Evolutionary conservation across 2,113 vertebrate species (phyloP), one percentile per base, ranked within the genome.

Genomic region (Picathartes gymnocephalus): DNA sequence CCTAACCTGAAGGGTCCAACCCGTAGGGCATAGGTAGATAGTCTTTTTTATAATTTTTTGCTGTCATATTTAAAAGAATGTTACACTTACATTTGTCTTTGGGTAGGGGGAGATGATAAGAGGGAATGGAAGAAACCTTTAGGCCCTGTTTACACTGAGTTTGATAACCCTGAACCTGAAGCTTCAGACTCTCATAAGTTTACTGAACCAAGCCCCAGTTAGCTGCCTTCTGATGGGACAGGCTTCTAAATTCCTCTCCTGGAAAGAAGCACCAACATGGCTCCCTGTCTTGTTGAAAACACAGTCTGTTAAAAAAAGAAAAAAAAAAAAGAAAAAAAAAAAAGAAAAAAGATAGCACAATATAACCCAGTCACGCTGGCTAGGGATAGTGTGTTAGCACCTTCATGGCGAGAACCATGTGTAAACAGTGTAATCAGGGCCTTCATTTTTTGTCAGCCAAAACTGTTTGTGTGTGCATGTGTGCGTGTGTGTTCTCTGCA

Each of bases 1-100:
- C 93, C 90, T 97, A 97, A 97, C 92, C 94, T 95, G 90, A 96
- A 90, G 80, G 93, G 90, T 96, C 94, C 95, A 97, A 96, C 93
- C 93, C 5, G 0, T 93, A 95, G 93, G 90, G 68, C 88, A 86
- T 90, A 92, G 90, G 90, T 94, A 96, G 93, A 61, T 92, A 94
- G n/a, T 5, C 28, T 51, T 54, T 69, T 90, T 45, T 51, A 37
- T 58, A 68, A 27, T 14, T 60, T 39, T 92, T 95, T 1, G 0
- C 74, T 93, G 68, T 95, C 58, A 44, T 93, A 88, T 92, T 96
- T 86, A 94, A 95, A 87, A 90, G 81, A 96, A 96, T 96, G 92
- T 92, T 94, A 76, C 93, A 96, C 71, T 97, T 79, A 79, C 86
- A 25, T 48, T 89, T 88, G 90, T 94, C 73, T 88, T 91, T 93